Conservation (phyloP, 2,888 invertebrate species). For the Polymixis flavicincta region DNA sequence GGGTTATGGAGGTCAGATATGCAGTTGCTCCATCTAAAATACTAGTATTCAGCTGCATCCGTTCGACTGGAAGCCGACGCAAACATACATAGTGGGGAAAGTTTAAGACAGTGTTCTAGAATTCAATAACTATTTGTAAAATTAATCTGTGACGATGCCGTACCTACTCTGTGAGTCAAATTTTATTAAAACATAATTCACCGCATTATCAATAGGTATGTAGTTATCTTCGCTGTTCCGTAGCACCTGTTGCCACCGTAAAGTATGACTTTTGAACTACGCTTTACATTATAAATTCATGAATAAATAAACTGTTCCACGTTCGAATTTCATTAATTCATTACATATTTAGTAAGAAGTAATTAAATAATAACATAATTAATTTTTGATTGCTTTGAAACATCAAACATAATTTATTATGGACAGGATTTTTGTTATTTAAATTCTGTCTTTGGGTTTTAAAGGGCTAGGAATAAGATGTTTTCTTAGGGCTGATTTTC, state of each 20-base stretch:
- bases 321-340: conserved; percentile 21
- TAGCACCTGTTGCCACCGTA: conserved; percentile 1
- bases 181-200: background rate
- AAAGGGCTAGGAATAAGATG: background rate
- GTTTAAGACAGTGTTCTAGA: too few relatives aligned
- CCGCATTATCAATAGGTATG: background rate
- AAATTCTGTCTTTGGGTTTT: background rate
- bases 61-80: too few relatives aligned
- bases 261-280: conserved; percentile 9
- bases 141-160: too few relatives aligned
- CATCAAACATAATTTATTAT: conserved; percentile 5
- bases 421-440: too few relatives aligned
- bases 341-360: conserved; percentile 9
- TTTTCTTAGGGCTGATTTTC: background rate
- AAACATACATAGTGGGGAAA: too few relatives aligned
- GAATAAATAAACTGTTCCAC: conserved; percentile 9
- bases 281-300: conserved; percentile 32
- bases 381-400: background rate
- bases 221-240: background rate
- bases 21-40: too few relatives aligned
- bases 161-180: background rate
- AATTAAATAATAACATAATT: conserved; percentile 36
- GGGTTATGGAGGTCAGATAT: too few relatives aligned
- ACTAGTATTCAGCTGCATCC: too few relatives aligned
- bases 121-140: too few relatives aligned